Base-by-base conservation (phyloP, 2,888 invertebrate species). In the Chromoteleia sp. region DNA sequence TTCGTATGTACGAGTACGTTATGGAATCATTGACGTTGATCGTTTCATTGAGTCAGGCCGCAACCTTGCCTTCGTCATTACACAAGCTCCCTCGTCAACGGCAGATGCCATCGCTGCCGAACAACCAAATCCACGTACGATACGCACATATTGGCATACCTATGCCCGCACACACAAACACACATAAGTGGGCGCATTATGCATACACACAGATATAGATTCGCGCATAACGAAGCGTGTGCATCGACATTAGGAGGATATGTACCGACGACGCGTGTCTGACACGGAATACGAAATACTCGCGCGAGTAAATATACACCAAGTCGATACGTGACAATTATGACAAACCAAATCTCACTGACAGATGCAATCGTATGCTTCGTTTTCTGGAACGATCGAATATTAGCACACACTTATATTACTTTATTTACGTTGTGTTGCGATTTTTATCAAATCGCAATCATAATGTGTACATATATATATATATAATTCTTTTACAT, bases 11-110 rank as follows among this genome's bases (percentile, higher is more conserved):
- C 81, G 61, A 52, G 36, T 33, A 33, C 81, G 61, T 56, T 77
- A 54, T 61, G 39, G 56, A 74, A 68, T 82, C 85, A 81, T 86
- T 81, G 85, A 86, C 84, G 85, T 85, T 84, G 74, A 83, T 79
- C 80, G 77, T 79, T 83, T 86, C 85, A 84, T 87, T 86, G 84
- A 87, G 73, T 83, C 83, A 82, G 63, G 80, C 74, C 36, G 61
- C 84, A 86, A 86, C 86, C 86, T 89, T 88, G 86, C 87, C 86
- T 85, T 87, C 86, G 83, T 87, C 84, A 84, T 89, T 88, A 84
- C 86, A 84, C 84, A 87, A 88, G 68, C 82, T 75, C 83, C 48
- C 74, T 75, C 56, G 73, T 61, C 73, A 61, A 36, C 59, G 61
- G 25, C 58, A 48, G 68, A 65, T 58, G 75, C 63, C 68, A 63